Evolutionary conservation across 2,888 invertebrate species (phyloP).

Genomic region (Deroplatys truncata): DNA sequence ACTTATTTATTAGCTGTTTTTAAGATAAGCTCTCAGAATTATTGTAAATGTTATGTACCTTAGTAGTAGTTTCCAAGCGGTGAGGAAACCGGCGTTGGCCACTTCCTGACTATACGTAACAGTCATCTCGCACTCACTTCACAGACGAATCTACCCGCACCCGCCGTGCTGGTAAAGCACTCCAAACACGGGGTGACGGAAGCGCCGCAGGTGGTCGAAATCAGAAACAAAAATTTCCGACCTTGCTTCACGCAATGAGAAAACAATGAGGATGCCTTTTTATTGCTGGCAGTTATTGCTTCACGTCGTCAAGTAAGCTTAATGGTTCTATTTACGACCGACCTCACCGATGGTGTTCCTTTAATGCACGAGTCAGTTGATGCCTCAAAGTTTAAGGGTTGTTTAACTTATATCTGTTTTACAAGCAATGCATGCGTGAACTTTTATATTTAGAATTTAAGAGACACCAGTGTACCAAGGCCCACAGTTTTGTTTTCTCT

Average conservation of each 20-base stretch:
- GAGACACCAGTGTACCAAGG: too few species aligned
- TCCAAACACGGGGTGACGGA: not conserved
- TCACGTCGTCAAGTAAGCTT: not conserved
- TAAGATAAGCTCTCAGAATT: too few species aligned
- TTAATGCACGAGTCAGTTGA: too few species aligned
- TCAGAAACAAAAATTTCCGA: not conserved
- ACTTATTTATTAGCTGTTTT: too few species aligned
- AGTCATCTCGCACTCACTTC: not conserved
- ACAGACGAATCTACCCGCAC: not conserved
- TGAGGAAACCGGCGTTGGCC: not conserved
- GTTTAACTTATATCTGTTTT: too few species aligned
- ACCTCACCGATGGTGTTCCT: not conserved
- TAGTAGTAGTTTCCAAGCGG: not conserved
- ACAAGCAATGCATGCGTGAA: too few species aligned
- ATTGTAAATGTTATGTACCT: not conserved
- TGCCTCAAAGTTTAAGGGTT: too few species aligned
- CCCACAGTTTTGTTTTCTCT: too few species aligned
- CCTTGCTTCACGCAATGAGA: not conserved
- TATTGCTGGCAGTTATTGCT: not conserved
- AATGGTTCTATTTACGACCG: not conserved
- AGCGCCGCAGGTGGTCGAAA: not conserved
- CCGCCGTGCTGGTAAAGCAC: not conserved
- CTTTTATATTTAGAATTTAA: too few species aligned
- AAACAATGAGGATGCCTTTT: not conserved
- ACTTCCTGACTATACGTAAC: not conserved